Evolutionary conservation across 37 sponge, comb jelly and placozoan species (phyloP).

Genomic region (Aplysina aerophoba): DNA sequence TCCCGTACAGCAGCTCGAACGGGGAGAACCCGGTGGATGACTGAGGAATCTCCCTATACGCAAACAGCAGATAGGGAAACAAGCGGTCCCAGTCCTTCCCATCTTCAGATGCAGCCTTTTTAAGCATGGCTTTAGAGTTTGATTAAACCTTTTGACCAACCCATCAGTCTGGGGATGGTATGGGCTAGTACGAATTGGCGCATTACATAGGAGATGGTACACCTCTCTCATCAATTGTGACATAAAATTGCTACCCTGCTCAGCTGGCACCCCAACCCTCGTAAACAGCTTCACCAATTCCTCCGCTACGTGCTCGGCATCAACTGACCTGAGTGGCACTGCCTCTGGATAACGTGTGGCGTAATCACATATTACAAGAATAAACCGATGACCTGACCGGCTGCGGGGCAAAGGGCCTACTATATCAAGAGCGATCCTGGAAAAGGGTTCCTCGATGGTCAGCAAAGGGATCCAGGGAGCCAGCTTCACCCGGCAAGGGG

Average conservation of each 20-base stretch:
- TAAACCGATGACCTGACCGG: slow-evolving; percentile 39
- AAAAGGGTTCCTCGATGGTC: slow-evolving; percentile 51
- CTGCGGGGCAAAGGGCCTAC: slow-evolving; percentile 56
- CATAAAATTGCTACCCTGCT: slow-evolving; percentile 1
- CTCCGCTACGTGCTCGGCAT: slow-evolving; percentile 21
- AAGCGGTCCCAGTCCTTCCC: slow-evolving; percentile 45
- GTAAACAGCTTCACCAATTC: not conserved
- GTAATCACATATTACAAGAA: slow-evolving; percentile 60
- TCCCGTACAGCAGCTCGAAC: slow-evolving; percentile 49
- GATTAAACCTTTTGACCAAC: slow-evolving; percentile 54
- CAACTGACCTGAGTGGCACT: not conserved
- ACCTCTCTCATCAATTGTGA: not conserved
- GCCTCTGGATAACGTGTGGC: slow-evolving; percentile 72
- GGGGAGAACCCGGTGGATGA: slow-evolving; percentile 52
- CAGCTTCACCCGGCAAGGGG: not conserved
- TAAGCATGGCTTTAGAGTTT: slow-evolving; percentile 53
- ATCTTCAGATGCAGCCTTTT: not conserved
- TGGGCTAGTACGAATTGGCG: slow-evolving; percentile 12
- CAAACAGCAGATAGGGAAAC: slow-evolving; percentile 51
- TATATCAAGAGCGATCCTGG: slow-evolving; percentile 64
- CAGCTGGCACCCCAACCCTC: slow-evolving; percentile 21
- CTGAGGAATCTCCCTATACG: slow-evolving; percentile 54
- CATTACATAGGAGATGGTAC: not conserved
- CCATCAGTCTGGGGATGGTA: slow-evolving; percentile 67
- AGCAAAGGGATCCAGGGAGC: slow-evolving; percentile 67